These are phyloP conservation scores for Orchestia grillus DNA, from an alignment of 1,140 invertebrate genomes.

Conservation along the genomic window DNA sequence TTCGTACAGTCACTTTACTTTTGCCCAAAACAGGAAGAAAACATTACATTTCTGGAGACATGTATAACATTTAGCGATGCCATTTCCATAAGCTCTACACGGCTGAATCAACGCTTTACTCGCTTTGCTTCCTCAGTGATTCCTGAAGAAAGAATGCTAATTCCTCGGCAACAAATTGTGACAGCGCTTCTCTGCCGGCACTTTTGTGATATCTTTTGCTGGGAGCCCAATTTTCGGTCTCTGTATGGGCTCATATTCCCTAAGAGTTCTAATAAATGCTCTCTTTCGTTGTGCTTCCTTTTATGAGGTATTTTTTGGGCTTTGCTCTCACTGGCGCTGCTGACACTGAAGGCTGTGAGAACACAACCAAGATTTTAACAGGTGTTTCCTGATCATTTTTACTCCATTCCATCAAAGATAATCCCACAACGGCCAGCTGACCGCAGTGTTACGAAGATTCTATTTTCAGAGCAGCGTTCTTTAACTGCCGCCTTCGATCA, in stretches of 20 bases:
- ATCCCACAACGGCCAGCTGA: not conserved
- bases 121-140: not conserved
- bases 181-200: not conserved
- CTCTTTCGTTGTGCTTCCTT: not conserved
- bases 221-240: constrained; percentile 23
- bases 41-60: no score
- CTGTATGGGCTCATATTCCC: constrained; percentile 39
- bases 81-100: no score
- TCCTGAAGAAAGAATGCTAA: not conserved
- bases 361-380: not conserved
- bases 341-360: not conserved
- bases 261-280: constrained; percentile 23
- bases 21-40: no score
- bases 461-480: not conserved
- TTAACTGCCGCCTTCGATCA: not conserved
- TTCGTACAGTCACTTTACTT: no score
- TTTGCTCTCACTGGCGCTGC: not conserved
- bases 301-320: not conserved
- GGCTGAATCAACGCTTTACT: not conserved
- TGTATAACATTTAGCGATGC: no score
- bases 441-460: not conserved
- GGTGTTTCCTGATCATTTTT: not conserved
- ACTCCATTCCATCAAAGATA: not conserved
- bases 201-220: constrained; percentile 12
- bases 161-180: not conserved